Conservation (phyloP, 2,113 vertebrate species). For the Peromyscus maniculatus region DNA sequence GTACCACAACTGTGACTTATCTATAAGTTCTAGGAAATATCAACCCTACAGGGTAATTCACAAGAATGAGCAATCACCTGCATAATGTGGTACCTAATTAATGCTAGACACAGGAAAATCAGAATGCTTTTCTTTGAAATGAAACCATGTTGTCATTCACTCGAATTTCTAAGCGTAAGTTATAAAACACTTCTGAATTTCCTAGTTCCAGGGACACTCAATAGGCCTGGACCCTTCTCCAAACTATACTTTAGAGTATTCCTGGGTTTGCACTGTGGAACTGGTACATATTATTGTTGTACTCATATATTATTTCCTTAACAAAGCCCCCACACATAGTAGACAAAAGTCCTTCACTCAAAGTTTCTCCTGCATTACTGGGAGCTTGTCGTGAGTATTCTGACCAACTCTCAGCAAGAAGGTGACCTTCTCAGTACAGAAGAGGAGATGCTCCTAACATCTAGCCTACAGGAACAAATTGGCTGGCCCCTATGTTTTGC, state of each 20-base stretch:
- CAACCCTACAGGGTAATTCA: background rate
- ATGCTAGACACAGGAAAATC: background rate
- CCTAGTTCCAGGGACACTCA: background rate
- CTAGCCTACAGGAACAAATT: conserved; percentile 10
- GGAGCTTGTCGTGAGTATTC: background rate
- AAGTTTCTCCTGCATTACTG: background rate
- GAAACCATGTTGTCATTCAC: background rate
- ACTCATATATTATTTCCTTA: background rate
- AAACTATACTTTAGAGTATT: background rate
- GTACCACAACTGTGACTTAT: background rate
- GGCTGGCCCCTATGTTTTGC: background rate
- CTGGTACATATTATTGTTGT: background rate
- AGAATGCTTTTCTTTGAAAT: conserved; percentile 31
- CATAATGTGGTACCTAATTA: background rate
- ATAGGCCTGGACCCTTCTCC: background rate
- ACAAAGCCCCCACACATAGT: background rate
- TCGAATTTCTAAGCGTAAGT: background rate
- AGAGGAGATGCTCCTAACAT: background rate
- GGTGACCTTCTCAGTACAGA: background rate
- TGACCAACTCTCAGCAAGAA: background rate
- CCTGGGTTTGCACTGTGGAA: background rate
- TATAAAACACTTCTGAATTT: conserved; percentile 26
- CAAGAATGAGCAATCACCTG: conserved; percentile 16
- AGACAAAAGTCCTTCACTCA: background rate
- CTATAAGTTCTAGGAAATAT: background rate